Evolutionary conservation across 2,113 vertebrate genomes (phyloP), one percentile per base, ranked within the genome.

Genomic region (Trematocara stigmaticum): DNA sequence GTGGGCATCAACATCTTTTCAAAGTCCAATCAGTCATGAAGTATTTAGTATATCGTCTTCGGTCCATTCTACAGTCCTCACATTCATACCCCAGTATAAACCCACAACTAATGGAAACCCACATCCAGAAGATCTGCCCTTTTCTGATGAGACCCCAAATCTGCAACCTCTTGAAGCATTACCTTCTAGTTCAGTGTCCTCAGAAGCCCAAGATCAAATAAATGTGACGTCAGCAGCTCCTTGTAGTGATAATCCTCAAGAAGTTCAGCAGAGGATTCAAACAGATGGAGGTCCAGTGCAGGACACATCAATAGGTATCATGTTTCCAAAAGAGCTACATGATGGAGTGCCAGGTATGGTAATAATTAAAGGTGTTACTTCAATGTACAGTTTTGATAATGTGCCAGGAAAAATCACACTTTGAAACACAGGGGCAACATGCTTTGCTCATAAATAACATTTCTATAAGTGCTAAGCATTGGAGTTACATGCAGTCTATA

Each of bases 41-140:
- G 80, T 94, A 29, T 18, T 81, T 61, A 93, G 88, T n/a, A n/a
- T 94, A 16, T 94, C 92, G 0, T 94, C 93, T 80, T 64, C 93
- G 56, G 81, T 94, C 5, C 92, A 93, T 2, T 86, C 88, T 9
- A 87, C 92, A 3, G 79, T 94, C 29, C 81, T 89, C 29, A 82
- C 82, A 2, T 81, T 94, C 6, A 10, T 91, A 11, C 92, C 93
- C 6, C 76, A 71, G 35, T 88, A 13, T 82, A 4, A 80, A 35
- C 74, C 78, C 13, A 9, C 80, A 55, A 2, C 29, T 12, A 31
- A 45, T 42, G 87, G 38, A 81, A 80, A 40, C 1, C 3, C 79
- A 23, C 23, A 79, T 31, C 71, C 86, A 78, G 69, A 66, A 47
- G 38, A 52, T 26, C 76, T 81, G 34, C 42, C 85, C 47, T 82